phyloP scores from a whole-genome alignment of 2,113 vertebrate species.

The Lichenostomus cassidix region DNA sequence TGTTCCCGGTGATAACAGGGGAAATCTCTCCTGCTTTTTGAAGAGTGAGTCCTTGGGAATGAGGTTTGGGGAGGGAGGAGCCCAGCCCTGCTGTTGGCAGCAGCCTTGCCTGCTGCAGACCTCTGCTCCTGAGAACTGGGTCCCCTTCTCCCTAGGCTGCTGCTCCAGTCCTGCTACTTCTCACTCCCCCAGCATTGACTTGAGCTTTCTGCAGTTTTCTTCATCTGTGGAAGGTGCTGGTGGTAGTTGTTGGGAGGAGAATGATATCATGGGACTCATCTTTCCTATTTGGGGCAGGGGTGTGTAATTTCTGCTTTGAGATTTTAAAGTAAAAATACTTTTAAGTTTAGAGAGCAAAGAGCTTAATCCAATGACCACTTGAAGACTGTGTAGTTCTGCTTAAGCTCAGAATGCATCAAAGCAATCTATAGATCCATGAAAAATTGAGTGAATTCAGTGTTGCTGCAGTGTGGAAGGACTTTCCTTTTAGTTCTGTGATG shows the following conservation, averaged over 20 bases:
- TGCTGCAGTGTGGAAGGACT: not conserved
- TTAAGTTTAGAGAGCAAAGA: not conserved
- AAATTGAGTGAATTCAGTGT: not conserved
- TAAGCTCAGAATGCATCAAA: not conserved
- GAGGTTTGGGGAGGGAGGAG: not conserved
- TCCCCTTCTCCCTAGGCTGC: not conserved
- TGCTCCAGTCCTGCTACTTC: not conserved
- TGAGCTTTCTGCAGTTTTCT: not conserved
- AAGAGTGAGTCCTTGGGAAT: conserved; percentile 53
- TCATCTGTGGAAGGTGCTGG: not conserved
- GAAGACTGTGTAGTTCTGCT: not conserved
- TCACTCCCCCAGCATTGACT: not conserved
- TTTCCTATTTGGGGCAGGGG: not conserved
- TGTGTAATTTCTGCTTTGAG: not conserved
- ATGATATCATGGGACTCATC: not conserved
- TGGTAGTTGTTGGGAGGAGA: not conserved
- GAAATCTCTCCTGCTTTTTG: conserved; percentile 8
- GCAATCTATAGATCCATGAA: not conserved
- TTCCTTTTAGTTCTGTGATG: not conserved
- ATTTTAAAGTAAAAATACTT: not conserved
- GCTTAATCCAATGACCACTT: not conserved
- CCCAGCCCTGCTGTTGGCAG: not conserved
- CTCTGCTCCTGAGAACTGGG: not conserved
- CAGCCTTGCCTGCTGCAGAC: not conserved
- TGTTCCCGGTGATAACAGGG: conserved; percentile 21